Percentiles rank a stretch among this genome's conserved stretches.
phyloP scores from a whole-genome alignment of 2,888 invertebrate genomes.

The Encarsia formosa region DNA sequence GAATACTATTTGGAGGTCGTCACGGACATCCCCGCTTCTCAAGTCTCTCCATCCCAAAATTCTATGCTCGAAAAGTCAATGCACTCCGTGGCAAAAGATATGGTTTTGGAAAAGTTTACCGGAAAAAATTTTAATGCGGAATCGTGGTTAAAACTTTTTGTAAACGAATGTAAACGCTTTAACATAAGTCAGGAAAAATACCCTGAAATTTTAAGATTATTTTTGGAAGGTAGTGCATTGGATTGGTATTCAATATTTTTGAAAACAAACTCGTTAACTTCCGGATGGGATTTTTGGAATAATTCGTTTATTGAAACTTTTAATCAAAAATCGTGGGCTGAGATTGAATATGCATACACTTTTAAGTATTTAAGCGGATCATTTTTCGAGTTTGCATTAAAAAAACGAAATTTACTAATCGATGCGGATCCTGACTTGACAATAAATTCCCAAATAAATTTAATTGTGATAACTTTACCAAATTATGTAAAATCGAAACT shows the following conservation, averaged over 20 bases:
- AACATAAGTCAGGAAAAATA: not conserved
- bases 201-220: not conserved
- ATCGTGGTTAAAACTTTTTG: conserved; percentile 1
- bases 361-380: no score
- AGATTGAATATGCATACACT: no score
- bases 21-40: not conserved
- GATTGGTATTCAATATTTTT: not conserved
- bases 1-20: conserved; percentile 19
- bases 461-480: no score
- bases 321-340: no score
- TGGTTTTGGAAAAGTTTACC: conserved; percentile 27
- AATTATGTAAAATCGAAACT: no score
- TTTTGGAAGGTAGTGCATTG: not conserved
- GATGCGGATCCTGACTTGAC: no score
- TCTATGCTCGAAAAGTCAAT: conserved; percentile 12
- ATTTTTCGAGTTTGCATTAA: no score
- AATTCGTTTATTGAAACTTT: no score
- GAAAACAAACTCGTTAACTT: not conserved
- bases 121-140: conserved; percentile 19
- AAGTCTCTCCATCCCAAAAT: not conserved
- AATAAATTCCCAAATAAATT: no score
- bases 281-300: not conserved
- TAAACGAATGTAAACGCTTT: not conserved
- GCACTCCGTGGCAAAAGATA: conserved; percentile 20
- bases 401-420: no score